phyloP scores from a whole-genome alignment of 2,888 invertebrate genomes.

The Ennomos erosarius region DNA sequence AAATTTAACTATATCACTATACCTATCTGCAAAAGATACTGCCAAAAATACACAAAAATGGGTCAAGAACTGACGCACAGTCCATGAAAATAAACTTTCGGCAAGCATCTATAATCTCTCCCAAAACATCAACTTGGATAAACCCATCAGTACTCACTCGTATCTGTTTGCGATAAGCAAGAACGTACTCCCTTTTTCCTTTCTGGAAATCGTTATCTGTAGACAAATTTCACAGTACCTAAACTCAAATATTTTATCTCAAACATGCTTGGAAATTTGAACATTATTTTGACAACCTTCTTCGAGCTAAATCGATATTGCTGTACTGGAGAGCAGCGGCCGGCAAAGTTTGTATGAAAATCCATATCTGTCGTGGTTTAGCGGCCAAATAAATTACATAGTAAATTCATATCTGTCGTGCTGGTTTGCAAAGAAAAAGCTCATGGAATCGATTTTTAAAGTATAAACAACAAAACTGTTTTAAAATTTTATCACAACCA shows the following conservation, averaged over 20 bases:
- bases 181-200: conserved; percentile 57
- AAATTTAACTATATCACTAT: conserved; percentile 10
- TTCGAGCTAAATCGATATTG: too few relatives aligned
- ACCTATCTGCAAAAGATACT: conserved; percentile 8
- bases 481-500: too few relatives aligned
- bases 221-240: conserved; percentile 13
- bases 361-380: too few relatives aligned
- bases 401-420: too few relatives aligned
- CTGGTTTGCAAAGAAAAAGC: too few relatives aligned
- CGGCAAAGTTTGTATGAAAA: too few relatives aligned
- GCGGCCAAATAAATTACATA: too few relatives aligned
- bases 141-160: conserved; percentile 56
- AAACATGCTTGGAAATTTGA: too few relatives aligned
- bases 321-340: too few relatives aligned
- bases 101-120: conserved; percentile 34
- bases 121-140: conserved; percentile 62
- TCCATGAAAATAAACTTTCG: conserved; percentile 26
- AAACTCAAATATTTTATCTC: background rate
- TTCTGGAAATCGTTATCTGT: conserved; percentile 54
- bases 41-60: conserved; percentile 24
- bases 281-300: too few relatives aligned
- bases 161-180: conserved; percentile 61
- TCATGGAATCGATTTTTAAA: too few relatives aligned
- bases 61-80: conserved; percentile 22
- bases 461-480: too few relatives aligned